Evolutionary conservation across 2,888 invertebrate genomes (phyloP), one percentile per base, ranked within the genome.

Genomic region (Gasteruption jaculator): DNA sequence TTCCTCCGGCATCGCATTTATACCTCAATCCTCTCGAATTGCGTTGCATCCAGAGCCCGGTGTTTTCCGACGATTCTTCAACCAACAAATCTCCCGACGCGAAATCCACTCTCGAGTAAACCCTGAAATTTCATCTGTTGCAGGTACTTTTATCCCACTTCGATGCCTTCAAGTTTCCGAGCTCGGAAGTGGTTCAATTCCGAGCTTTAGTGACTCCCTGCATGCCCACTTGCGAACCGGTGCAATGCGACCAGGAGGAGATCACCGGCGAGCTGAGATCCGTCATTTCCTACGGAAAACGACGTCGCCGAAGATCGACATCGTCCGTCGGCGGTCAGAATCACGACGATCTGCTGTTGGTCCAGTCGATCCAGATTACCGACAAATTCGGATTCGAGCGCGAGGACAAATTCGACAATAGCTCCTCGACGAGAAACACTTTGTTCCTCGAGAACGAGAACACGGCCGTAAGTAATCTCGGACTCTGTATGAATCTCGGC

Each of bases 151-250:
- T 91, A 46, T 91, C 92, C 38, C 86, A 90, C 73, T 93, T 94
- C 74, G 93, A 93, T 71, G 93, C 93, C 24, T 94, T 94, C 80
- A 93, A 94, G 72, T 94, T 94, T 77, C 93, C 93, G 29, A 91
- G 91, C 35, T 91, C 91, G 10, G 92, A 93, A 69, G 86, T 91
- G 31, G 93, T 94, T 2, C 93, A 93, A 69, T 94, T 94, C 83
- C 83, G 92, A 49, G 93, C 93, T n/a, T 72, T 93, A 62, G 92
- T 94, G 25, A 92, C 92, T 3, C 93, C 93, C 0, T 93, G 93
- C 71, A 86, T 94, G 85, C 92, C 92, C 16, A 80, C 84, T 29
- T 94, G 93, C 71, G 91, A 91, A 66, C 92, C 93, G 6, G 90
- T 92, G 7, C 88, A 89, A 65, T 93, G 92, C 69, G 87, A 91